A percentile compares a stretch with the other conserved stretches of the same genome.
phyloP scores from a whole-genome alignment of 2,888 invertebrate species.

The Thera obeliscata region DNA sequence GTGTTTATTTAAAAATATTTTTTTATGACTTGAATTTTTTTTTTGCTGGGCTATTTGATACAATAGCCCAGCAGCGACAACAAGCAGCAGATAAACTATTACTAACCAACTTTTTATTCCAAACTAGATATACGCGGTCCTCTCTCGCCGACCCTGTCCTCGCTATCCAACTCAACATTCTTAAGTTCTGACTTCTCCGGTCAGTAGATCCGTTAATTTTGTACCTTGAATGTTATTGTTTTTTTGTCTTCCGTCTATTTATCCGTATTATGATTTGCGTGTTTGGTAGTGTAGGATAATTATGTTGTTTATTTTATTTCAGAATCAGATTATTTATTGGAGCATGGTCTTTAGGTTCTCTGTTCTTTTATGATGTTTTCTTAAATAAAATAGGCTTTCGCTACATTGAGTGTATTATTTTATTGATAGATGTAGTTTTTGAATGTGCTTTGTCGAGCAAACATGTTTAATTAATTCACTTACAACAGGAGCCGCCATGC shows the following conservation, averaged over 20 bases:
- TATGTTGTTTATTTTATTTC: background rate
- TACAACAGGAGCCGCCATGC: too few relatives aligned
- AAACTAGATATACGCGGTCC: slow-evolving; percentile 54
- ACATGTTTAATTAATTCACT: too few relatives aligned
- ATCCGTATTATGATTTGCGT: background rate
- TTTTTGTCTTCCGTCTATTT: background rate
- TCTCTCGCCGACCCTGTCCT: slow-evolving; percentile 48
- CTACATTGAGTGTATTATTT: background rate
- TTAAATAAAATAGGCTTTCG: background rate
- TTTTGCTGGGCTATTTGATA: too few relatives aligned
- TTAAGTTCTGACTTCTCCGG: slow-evolving; percentile 27
- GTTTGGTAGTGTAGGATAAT: background rate
- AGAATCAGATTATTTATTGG: background rate
- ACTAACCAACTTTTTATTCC: slow-evolving; percentile 19
- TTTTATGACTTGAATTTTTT: too few relatives aligned
- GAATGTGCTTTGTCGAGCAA: too few relatives aligned
- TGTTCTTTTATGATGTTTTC: background rate
- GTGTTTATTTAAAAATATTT: too few relatives aligned
- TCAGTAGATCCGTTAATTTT: slow-evolving; percentile 15
- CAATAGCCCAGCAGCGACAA: background rate
- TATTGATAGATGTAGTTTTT: background rate
- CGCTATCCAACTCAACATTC: slow-evolving; percentile 19
- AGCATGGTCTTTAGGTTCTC: background rate
- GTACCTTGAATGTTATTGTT: slow-evolving; percentile 1
- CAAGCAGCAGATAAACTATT: background rate